A percentile compares a stretch with the other conserved stretches of the same genome.
Evolutionary conservation across 2,888 invertebrate species (phyloP).

Genomic region (Cremastinae sp.): DNA sequence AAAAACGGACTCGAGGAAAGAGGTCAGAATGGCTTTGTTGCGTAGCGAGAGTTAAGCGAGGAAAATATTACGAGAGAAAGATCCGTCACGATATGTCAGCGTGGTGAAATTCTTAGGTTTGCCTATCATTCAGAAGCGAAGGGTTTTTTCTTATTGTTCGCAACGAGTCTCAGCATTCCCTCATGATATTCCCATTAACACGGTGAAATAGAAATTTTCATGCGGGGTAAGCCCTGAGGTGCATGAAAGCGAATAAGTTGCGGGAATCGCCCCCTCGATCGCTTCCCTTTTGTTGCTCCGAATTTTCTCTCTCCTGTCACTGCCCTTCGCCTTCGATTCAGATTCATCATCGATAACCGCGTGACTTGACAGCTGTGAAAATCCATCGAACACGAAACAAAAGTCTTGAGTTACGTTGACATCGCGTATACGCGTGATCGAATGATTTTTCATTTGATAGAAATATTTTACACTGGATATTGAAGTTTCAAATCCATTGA

Average conservation of each 20-base stretch:
- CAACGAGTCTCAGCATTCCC: constrained; percentile 48
- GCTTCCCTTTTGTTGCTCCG: constrained; percentile 40
- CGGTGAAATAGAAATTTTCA: constrained; percentile 1
- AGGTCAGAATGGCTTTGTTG: constrained; percentile 14
- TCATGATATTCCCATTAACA: constrained; percentile 57
- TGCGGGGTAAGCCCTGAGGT: constrained; percentile 39
- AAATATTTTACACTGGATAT: too few relatives aligned
- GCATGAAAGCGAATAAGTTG: constrained; percentile 37
- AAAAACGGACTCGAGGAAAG: not conserved
- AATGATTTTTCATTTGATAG: not conserved
- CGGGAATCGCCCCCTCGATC: constrained; percentile 51
- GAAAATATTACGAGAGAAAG: too few relatives aligned
- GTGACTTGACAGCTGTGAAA: constrained; percentile 52
- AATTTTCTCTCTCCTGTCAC: constrained; percentile 12
- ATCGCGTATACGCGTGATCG: not conserved
- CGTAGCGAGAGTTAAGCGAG: constrained; percentile 5
- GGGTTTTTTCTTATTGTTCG: constrained; percentile 51
- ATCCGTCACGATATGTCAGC: constrained; percentile 55
- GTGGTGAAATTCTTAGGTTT: constrained; percentile 47
- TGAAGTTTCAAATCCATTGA: too few relatives aligned
- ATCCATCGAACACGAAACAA: constrained; percentile 32
- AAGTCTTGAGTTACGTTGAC: constrained; percentile 33
- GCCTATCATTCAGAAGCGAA: constrained; percentile 38
- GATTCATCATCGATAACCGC: constrained; percentile 61
- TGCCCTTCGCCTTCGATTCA: constrained; percentile 28